phyloP scores from a whole-genome alignment of 2,888 invertebrate genomes.

The Cantharis flavilabris region DNA sequence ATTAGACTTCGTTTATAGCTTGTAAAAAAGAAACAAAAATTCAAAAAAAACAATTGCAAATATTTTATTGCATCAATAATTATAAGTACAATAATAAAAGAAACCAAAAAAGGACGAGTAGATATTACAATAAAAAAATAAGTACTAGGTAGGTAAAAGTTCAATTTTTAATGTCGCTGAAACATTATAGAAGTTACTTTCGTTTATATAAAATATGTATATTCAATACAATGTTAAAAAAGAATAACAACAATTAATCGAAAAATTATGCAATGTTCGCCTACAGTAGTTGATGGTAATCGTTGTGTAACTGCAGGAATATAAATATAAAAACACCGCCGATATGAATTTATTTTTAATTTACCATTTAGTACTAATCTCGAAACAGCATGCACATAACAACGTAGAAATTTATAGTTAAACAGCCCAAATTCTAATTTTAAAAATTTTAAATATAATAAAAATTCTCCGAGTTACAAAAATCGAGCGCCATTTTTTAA shows the following conservation, averaged over 20 bases:
- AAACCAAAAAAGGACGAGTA: slow-evolving; percentile 7
- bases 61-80: slow-evolving; percentile 18
- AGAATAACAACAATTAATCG: slow-evolving; percentile 23
- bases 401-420: slow-evolving; percentile 23
- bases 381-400: slow-evolving; percentile 19
- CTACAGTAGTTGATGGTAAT: slow-evolving; percentile 14
- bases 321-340: slow-evolving; percentile 38
- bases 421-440: slow-evolving; percentile 18
- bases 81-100: slow-evolving; percentile 25
- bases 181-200: slow-evolving; percentile 19
- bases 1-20: too few species aligned
- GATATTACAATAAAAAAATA: slow-evolving; percentile 21
- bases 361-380: slow-evolving; percentile 17
- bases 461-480: slow-evolving; percentile 12
- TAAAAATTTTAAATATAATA: slow-evolving; percentile 20
- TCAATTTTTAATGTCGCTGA: slow-evolving; percentile 16
- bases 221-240: slow-evolving; percentile 21
- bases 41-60: slow-evolving; percentile 18
- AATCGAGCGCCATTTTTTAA: slow-evolving; percentile 17
- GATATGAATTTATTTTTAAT: slow-evolving; percentile 3
- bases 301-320: slow-evolving; percentile 31
- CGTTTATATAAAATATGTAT: slow-evolving; percentile 29
- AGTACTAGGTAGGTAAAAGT: slow-evolving; percentile 23
- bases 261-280: slow-evolving; percentile 12
- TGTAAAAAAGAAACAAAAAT: neutral